Conservation (phyloP, 2,888 invertebrate species). For the Brachyptera putata region DNA sequence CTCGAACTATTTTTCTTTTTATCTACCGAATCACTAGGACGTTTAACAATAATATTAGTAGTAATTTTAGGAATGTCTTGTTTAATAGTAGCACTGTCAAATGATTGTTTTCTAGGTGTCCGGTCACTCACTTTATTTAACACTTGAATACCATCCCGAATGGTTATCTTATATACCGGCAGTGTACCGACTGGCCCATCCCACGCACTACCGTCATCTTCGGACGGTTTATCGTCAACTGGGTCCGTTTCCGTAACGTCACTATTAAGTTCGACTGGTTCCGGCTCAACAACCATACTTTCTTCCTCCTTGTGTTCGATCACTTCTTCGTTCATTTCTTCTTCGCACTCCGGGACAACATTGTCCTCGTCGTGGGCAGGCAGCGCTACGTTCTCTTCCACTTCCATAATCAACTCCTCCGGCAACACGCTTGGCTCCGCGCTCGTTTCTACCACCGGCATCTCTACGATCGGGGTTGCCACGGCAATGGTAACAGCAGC, state of each 20-base stretch:
- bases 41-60: conserved; percentile 8
- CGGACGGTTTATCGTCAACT: conserved; percentile 13
- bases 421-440: no score
- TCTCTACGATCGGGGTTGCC: background rate
- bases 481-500: background rate
- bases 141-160: conserved; percentile 69
- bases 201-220: conserved; percentile 25
- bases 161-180: conserved; percentile 58
- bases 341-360: background rate
- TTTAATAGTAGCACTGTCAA: conserved; percentile 24
- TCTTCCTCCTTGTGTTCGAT: background rate
- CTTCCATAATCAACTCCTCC: background rate
- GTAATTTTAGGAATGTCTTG: background rate
- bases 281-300: conserved; percentile 44
- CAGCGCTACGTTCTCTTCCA: background rate
- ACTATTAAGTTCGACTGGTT: conserved; percentile 42
- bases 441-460: background rate
- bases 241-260: background rate
- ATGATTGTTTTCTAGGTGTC: conserved; percentile 10
- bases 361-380: background rate
- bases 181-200: conserved; percentile 34
- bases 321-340: background rate
- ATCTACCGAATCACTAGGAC: conserved; percentile 5
- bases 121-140: conserved; percentile 53
- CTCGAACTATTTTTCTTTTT: conserved; percentile 8